Evolutionary conservation across 2,113 vertebrate genomes (phyloP).

Genomic region (Thermophis baileyi): DNA sequence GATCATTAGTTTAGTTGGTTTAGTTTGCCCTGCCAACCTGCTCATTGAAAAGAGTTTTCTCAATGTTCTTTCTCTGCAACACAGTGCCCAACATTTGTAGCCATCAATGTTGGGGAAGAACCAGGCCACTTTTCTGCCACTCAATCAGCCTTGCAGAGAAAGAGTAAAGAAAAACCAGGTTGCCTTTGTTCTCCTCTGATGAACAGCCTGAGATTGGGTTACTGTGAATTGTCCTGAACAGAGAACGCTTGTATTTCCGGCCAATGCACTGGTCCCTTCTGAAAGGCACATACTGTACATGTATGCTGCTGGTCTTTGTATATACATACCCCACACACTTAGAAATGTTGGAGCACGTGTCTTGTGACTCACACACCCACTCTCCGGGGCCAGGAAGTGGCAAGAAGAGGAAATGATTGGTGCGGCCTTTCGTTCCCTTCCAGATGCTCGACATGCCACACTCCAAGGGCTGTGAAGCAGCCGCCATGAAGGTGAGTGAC

Average conservation of each 20-base stretch:
- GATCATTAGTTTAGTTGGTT: neutral
- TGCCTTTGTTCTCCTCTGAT: neutral
- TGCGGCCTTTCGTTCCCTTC: neutral
- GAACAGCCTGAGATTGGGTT: neutral
- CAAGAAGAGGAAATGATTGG: conserved; percentile 29
- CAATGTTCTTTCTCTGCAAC: neutral
- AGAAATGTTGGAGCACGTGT: conserved; percentile 1
- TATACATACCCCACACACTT: conserved; percentile 6
- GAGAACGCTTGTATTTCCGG: neutral
- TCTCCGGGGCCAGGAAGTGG: conserved; percentile 23
- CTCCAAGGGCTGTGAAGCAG: neutral
- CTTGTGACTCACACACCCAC: neutral
- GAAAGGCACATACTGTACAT: neutral
- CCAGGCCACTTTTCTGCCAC: neutral
- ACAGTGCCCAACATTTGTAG: neutral
- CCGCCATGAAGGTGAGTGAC: conserved; percentile 32
- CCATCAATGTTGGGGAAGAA: neutral
- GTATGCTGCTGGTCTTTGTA: neutral
- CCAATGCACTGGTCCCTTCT: neutral
- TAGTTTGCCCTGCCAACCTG: neutral
- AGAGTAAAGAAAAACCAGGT: neutral
- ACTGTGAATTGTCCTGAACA: neutral
- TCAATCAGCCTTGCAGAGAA: neutral
- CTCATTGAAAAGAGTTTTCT: neutral
- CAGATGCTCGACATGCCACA: neutral